Evolutionary conservation across 2,888 invertebrate genomes (phyloP), one percentile per base, ranked within the genome.

Genomic region (Cryptus viduatorius): DNA sequence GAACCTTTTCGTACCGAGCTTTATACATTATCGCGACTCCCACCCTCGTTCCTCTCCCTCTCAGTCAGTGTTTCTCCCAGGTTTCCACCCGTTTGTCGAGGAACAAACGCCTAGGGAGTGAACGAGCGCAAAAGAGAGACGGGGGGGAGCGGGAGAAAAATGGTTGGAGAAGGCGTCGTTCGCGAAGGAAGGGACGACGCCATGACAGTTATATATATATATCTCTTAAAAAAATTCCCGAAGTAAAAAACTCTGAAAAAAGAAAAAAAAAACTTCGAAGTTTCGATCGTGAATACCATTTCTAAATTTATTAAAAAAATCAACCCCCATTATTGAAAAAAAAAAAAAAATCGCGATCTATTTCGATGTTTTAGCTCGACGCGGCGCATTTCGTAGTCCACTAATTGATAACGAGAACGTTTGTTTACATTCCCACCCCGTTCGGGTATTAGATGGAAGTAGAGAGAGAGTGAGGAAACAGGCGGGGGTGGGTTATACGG

Each of bases 381-480:
- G 4, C 24, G 24, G 19, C 5, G 16, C 53, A 19, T 24, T 56
- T 10, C 16, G 56, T 24, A 56, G 56, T 8, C 10, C 10, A 24
- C 37, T 4, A 8, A 37, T 1, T 24, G 56, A 10, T 56, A 19
- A 56, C 24, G 19, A 19, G 53, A 53, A 8, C 56, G 24, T 8
- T 56, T 56, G 56, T 56, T 56, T 56, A 56, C 56, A 93, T 91
- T 93, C 93, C 93, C 93, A 93, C 93, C 90, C 92, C 90, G 90
- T 24, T 88, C 87, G 89, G 90, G 90, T 64, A 61, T 89, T 88
- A 89, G 90, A 90, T 89, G 71, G 37, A 75, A 64, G 61, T 42
- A 65, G 76, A 68, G 76, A 72, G 67, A 61, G 29, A 44, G 29
- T 42, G 44, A 16, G 37, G 37, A 69, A 61, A 67, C 8, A 61